These are phyloP conservation scores for Tetramorium alpestre DNA, from an alignment of 1,140 invertebrate species.

Conservation along the genomic window DNA sequence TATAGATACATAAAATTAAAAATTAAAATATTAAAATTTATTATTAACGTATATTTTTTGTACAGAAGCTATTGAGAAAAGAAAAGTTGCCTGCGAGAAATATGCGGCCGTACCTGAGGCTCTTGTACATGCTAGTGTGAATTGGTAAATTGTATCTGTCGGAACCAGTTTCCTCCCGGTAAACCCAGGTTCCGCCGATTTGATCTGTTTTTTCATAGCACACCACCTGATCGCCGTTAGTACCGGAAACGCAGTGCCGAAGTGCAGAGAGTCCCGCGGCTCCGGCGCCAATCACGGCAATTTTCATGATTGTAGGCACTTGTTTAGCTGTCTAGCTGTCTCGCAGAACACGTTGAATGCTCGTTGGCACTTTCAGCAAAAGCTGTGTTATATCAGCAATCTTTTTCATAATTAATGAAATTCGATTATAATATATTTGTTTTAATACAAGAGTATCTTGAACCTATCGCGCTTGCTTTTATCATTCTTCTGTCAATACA, in stretches of 20 bases:
- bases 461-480: not conserved
- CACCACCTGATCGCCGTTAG: constrained; percentile 70
- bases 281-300: constrained; percentile 89
- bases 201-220: constrained; percentile 87
- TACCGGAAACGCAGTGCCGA: constrained; percentile 85
- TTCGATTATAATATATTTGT: not conserved
- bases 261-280: constrained; percentile 88
- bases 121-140: constrained; percentile 95
- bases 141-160: constrained; percentile 92
- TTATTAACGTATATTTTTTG: not conserved
- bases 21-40: constrained; percentile 21
- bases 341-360: constrained; percentile 9
- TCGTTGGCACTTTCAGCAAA: constrained; percentile 22
- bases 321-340: not conserved
- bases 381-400: not conserved
- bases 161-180: constrained; percentile 89
- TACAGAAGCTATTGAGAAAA: not conserved
- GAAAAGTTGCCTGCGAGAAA: constrained; percentile 49
- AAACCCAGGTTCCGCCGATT: constrained; percentile 96
- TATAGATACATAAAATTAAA: not conserved
- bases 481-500: not conserved
- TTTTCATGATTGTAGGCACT: constrained; percentile 81
- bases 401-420: constrained; percentile 8
- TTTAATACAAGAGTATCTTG: not conserved
- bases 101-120: constrained; percentile 88